Percentiles rank a stretch among this genome's conserved stretches.
Conservation (phyloP, 1,140 invertebrate genomes). For the Caenorhabditis brenneri region DNA sequence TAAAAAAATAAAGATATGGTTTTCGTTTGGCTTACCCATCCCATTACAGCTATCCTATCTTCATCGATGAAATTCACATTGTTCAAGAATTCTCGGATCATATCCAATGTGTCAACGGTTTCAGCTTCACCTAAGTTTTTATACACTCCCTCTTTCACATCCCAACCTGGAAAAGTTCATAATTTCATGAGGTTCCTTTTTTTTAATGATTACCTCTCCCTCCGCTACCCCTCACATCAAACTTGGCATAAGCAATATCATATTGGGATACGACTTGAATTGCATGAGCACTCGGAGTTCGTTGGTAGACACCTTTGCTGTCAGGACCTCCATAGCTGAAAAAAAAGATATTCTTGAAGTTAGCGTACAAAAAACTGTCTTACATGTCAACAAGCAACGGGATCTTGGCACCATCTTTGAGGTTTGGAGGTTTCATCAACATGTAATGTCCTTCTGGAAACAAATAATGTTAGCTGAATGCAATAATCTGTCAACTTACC, state of each 20-base stretch:
- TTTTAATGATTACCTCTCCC: slow-evolving; percentile 44
- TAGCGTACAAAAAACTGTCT: not conserved
- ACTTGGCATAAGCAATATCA: slow-evolving; percentile 50
- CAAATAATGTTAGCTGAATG: not conserved
- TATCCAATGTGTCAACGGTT: slow-evolving; percentile 33
- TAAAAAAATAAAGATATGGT: no score
- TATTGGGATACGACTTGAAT: slow-evolving; percentile 45
- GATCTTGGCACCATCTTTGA: slow-evolving; percentile 16
- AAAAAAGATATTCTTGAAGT: not conserved
- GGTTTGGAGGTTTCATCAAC: slow-evolving; percentile 34
- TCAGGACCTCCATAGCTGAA: slow-evolving; percentile 48
- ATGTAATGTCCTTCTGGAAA: slow-evolving; percentile 47
- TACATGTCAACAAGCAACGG: slow-evolving; percentile 46
- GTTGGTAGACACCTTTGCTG: not conserved
- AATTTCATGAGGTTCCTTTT: not conserved
- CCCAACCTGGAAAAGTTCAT: slow-evolving; percentile 29
- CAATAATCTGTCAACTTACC: not conserved
- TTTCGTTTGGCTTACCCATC: slow-evolving; percentile 54
- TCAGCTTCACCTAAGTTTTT: slow-evolving; percentile 38
- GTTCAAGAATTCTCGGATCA: slow-evolving; percentile 55
- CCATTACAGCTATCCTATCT: slow-evolving; percentile 67
- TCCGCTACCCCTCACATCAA: slow-evolving; percentile 66
- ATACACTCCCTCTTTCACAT: slow-evolving; percentile 45
- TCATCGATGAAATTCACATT: slow-evolving; percentile 61
- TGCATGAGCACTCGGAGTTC: slow-evolving; percentile 15